Conservation (phyloP, 2,888 invertebrate genomes). For the Drosophila flavopinicola region DNA sequence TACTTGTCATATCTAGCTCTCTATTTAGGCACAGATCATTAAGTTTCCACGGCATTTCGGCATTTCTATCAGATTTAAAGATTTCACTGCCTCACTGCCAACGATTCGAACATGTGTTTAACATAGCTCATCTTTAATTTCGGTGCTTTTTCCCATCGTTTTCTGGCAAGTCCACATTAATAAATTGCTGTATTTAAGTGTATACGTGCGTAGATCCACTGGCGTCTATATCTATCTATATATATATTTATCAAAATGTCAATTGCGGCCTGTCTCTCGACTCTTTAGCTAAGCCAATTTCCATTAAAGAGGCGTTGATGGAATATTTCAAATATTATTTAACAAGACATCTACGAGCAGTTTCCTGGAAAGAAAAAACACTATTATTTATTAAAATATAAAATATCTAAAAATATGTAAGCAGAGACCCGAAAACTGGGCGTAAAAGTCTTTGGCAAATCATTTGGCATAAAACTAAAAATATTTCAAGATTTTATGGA, state of each 20-base stretch:
- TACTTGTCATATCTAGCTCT: slow-evolving; percentile 75
- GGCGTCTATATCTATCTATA: background rate
- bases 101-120: slow-evolving; percentile 56
- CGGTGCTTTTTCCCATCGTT: background rate
- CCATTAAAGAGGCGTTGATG: slow-evolving; percentile 71
- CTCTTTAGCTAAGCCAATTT: slow-evolving; percentile 47
- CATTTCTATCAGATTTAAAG: slow-evolving; percentile 71
- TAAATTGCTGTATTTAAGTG: slow-evolving; percentile 8
- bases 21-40: slow-evolving; percentile 77
- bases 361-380: too few species aligned
- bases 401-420: too few species aligned
- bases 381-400: too few species aligned
- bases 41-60: slow-evolving; percentile 63
- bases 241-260: slow-evolving; percentile 48
- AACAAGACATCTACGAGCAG: slow-evolving; percentile 33
- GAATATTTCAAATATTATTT: slow-evolving; percentile 34
- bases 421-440: too few species aligned
- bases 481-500: too few species aligned
- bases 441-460: too few species aligned
- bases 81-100: slow-evolving; percentile 11
- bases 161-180: background rate
- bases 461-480: too few species aligned
- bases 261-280: slow-evolving; percentile 62
- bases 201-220: background rate
- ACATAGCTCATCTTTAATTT: slow-evolving; percentile 2